A percentile compares a stretch with the other conserved stretches of the same genome.
Conservation (phyloP, 2,113 vertebrate species). For the Setophaga petechia region DNA sequence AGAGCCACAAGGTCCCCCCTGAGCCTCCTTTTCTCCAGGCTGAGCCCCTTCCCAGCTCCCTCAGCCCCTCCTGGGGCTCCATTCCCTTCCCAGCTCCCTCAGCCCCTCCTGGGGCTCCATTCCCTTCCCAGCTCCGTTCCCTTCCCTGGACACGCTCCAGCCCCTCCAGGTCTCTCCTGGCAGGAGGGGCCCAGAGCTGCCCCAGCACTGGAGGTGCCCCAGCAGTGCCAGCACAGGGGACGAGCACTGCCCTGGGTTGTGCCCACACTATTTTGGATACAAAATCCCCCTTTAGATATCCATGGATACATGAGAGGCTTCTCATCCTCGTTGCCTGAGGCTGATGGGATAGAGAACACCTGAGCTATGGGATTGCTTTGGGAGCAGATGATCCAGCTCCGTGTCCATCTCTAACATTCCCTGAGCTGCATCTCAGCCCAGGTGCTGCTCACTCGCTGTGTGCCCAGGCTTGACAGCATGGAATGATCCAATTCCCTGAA, state of each 20-base stretch:
- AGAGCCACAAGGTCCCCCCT: not conserved
- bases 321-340: not conserved
- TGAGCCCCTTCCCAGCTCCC: not conserved
- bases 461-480: not conserved
- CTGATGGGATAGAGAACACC: not conserved
- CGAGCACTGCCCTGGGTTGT: not conserved
- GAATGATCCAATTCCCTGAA: not conserved
- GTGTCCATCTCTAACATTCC: not conserved
- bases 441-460: fast-evolving
- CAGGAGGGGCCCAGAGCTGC: not conserved
- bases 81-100: not conserved
- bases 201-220: not conserved
- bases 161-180: not conserved
- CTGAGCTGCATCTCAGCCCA: not conserved
- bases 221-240: not conserved
- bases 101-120: not conserved
- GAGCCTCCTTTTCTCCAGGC: not conserved
- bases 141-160: not conserved
- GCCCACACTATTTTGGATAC: not conserved
- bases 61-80: not conserved
- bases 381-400: not conserved
- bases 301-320: not conserved
- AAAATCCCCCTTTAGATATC: not conserved
- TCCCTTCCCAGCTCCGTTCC: not conserved
- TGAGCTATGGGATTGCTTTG: not conserved